Conservation (phyloP, 2,113 vertebrate genomes). For the Acinonyx jubatus region DNA sequence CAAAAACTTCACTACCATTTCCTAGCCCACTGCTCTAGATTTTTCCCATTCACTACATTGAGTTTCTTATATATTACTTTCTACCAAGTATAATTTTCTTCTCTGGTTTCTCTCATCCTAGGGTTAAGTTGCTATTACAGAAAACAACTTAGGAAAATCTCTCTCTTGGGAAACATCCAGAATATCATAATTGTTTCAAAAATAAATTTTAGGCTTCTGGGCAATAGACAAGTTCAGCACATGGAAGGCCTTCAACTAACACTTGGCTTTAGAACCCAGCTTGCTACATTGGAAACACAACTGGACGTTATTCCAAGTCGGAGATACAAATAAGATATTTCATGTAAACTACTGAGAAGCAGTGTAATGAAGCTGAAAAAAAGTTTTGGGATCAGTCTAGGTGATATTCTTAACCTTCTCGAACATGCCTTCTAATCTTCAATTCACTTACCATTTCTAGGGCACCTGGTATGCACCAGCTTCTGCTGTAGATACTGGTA, state of each 20-base stretch:
- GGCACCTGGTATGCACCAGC: not conserved
- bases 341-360: not conserved
- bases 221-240: constrained; percentile 19
- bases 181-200: constrained; percentile 40
- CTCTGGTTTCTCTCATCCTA: constrained; percentile 41
- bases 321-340: not conserved
- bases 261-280: not conserved
- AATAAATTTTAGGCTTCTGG: constrained; percentile 36
- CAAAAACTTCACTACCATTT: not conserved
- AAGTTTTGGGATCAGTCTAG: not conserved
- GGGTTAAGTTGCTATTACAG: not conserved
- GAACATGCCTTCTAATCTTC: not conserved
- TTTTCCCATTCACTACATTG: not conserved
- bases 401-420: not conserved
- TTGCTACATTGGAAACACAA: not conserved
- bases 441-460: not conserved
- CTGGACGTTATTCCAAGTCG: not conserved
- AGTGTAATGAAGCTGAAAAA: not conserved
- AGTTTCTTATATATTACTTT: not conserved
- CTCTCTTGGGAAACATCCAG: not conserved
- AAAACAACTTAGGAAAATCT: constrained; percentile 56
- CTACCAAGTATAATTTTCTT: not conserved
- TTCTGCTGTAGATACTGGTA: not conserved
- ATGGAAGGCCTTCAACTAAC: not conserved
- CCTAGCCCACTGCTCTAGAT: not conserved